Conservation (phyloP, 2,888 invertebrate species). For the Apoderus coryli region DNA sequence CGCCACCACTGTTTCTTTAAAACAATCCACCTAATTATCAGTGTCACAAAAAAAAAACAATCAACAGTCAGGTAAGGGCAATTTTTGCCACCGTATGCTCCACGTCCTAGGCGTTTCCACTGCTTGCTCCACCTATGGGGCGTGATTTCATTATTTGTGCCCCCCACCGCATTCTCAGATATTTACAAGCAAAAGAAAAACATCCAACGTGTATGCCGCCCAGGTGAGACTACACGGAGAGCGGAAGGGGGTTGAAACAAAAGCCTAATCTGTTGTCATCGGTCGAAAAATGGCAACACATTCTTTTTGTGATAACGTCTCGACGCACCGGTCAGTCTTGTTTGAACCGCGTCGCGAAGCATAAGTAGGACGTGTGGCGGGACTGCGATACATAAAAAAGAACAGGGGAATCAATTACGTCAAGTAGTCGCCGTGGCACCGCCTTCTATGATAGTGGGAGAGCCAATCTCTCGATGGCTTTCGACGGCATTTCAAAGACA, state of each 20-base stretch:
- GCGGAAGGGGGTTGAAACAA: conserved; percentile 28
- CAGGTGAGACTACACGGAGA: neutral
- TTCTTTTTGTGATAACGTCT: conserved; percentile 41
- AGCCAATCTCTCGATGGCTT: conserved; percentile 36
- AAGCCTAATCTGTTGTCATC: conserved; percentile 30
- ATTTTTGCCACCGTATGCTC: conserved; percentile 2
- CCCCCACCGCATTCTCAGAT: conserved; percentile 14
- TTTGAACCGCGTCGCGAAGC: conserved; percentile 35
- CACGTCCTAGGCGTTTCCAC: neutral
- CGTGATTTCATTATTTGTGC: conserved; percentile 15
- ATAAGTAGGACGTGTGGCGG: conserved; percentile 15
- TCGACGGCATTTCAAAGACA: conserved; percentile 32
- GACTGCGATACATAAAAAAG: conserved; percentile 28
- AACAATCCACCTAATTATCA: too few species aligned
- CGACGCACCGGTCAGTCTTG: conserved; percentile 39
- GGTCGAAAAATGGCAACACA: conserved; percentile 33
- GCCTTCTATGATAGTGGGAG: conserved; percentile 33
- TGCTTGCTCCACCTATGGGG: neutral
- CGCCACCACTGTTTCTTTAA: too few species aligned
- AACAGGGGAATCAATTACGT: conserved; percentile 42
- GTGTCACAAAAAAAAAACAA: too few species aligned
- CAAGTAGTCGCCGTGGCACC: conserved; percentile 26
- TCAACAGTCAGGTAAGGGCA: too few species aligned
- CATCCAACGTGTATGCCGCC: conserved; percentile 14
- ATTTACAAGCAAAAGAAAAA: conserved; percentile 23